phyloP scores from a whole-genome alignment of 2,888 invertebrate species.

The Leptopilina drosophilae region DNA sequence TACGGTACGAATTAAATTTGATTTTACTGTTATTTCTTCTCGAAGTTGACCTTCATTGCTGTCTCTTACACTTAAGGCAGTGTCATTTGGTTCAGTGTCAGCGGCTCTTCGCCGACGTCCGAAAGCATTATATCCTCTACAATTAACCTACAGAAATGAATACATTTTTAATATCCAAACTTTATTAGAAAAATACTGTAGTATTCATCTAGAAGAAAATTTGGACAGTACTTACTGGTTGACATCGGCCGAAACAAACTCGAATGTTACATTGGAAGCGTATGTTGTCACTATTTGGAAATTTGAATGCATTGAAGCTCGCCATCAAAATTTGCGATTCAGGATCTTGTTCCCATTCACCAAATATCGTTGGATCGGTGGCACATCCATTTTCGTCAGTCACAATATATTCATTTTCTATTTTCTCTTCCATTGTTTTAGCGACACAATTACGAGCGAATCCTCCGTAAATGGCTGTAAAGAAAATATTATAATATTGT shows the following conservation, averaged over 20 bases:
- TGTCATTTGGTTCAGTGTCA: constrained; percentile 78
- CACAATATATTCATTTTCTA: constrained; percentile 93
- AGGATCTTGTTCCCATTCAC: constrained; percentile 94
- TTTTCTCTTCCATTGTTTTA: constrained; percentile 92
- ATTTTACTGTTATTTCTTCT: constrained; percentile 95
- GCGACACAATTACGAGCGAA: constrained; percentile 96
- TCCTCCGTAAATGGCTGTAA: constrained; percentile 91
- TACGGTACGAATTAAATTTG: constrained; percentile 93
- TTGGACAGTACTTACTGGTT: constrained; percentile 84
- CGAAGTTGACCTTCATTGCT: constrained; percentile 86
- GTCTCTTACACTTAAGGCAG: constrained; percentile 80
- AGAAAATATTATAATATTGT: constrained; percentile 2
- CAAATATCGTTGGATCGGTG: constrained; percentile 94
- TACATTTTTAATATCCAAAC: constrained; percentile 34
- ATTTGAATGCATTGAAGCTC: constrained; percentile 95
- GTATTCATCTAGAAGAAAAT: constrained; percentile 33
- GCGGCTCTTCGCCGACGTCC: constrained; percentile 89
- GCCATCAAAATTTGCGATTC: constrained; percentile 91
- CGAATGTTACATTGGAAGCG: constrained; percentile 97
- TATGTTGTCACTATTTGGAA: constrained; percentile 95
- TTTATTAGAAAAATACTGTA: neutral
- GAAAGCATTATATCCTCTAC: constrained; percentile 93
- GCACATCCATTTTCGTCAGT: constrained; percentile 97
- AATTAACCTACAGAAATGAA: constrained; percentile 85
- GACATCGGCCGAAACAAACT: constrained; percentile 96